Evolutionary conservation across 2,797 vertebrate genomes (phyloP).

Genomic region (Anas georgica): DNA sequence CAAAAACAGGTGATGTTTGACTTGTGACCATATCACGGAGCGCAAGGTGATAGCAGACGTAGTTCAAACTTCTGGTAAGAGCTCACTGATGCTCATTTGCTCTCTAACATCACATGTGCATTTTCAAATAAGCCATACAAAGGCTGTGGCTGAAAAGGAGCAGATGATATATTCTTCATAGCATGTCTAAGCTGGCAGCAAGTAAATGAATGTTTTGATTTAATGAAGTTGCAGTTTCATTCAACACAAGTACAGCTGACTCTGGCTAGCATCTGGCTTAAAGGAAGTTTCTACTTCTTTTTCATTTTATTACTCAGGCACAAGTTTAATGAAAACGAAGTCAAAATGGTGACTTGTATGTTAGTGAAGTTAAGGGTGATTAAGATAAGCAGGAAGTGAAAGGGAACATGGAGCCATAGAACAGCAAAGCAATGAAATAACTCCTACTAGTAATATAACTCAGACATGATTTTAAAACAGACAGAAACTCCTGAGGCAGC

Average conservation of each 20-base stretch:
- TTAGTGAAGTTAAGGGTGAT: neutral
- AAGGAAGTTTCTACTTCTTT: neutral
- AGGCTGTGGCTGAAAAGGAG: neutral
- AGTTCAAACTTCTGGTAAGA: neutral
- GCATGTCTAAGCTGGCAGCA: neutral
- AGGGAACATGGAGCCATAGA: neutral
- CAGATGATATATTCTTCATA: neutral
- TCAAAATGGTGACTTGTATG: neutral
- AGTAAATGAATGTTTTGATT: slow-evolving; percentile 19
- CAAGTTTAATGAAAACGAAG: neutral
- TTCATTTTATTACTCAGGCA: neutral
- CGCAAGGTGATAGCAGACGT: accelerated
- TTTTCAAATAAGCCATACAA: neutral
- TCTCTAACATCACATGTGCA: neutral
- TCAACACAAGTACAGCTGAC: neutral
- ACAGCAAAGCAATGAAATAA: neutral
- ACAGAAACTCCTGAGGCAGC: slow-evolving; percentile 35
- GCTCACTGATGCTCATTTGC: neutral
- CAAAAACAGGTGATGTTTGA: neutral
- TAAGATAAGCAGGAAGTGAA: slow-evolving; percentile 2
- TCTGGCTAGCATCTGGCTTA: neutral
- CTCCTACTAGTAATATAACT: neutral
- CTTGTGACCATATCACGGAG: neutral
- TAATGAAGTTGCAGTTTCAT: slow-evolving; percentile 6
- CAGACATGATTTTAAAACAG: slow-evolving; percentile 20